These are phyloP conservation scores for Bufotes viridis DNA, from an alignment of 2,797 vertebrate species.

Conservation along the genomic window DNA sequence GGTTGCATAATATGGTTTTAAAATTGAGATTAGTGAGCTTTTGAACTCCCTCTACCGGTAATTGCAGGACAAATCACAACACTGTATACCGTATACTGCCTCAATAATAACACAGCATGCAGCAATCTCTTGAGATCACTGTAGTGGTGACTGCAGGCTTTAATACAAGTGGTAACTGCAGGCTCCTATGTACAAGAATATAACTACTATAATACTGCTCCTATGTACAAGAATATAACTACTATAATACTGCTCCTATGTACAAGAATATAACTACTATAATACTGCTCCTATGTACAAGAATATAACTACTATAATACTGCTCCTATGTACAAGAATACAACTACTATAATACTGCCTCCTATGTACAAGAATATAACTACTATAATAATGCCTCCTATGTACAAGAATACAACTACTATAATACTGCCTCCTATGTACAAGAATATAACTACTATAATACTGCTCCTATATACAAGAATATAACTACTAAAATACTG, in stretches of 20 bases:
- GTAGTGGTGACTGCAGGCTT: no score
- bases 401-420: conserved; percentile 11
- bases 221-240: background rate
- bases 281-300: background rate
- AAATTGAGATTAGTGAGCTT: no score
- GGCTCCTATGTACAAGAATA: no score
- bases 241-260: background rate
- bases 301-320: conserved; percentile 1
- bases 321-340: background rate
- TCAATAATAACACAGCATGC: no score
- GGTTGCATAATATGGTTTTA: no score
- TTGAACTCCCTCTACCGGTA: no score
- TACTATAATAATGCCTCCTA: conserved; percentile 3
- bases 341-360: conserved; percentile 3
- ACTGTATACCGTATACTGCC: no score
- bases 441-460: conserved; percentile 8
- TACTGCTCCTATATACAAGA: conserved; percentile 3
- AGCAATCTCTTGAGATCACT: no score
- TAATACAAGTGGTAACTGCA: no score
- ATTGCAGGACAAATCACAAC: no score
- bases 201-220: conserved; percentile 5
- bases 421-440: conserved; percentile 2
- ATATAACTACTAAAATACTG: background rate
- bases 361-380: conserved; percentile 2
- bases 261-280: conserved; percentile 4